Evolutionary conservation across 2,113 vertebrate genomes (phyloP), one percentile per base, ranked within the genome.

Genomic region (Mungos mungo): DNA sequence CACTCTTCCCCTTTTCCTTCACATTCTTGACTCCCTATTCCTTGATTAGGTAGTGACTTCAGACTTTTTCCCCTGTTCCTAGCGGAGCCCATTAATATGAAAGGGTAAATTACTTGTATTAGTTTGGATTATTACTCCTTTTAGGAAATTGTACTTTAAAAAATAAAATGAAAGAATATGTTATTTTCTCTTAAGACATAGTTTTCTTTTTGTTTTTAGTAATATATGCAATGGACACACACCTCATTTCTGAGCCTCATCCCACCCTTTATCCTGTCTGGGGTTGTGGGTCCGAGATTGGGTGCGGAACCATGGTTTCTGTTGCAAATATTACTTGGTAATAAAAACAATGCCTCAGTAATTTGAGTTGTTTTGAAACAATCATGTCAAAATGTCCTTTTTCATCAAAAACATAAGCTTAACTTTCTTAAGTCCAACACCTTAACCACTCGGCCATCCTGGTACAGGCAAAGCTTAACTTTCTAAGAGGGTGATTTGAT

Each of bases 331-430:
- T 96, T 89, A 84, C 80, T 92, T 95, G 52, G 68, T 72, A 95
- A 93, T 89, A 91, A 96, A 97, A 95, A 93, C n/a, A 97, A 45
- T 83, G n/a, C 74, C 86, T 95, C 66, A 96, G 31, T 79, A 93
- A 63, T 95, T 95, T 95, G 79, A 96, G 54, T 92, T 96, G 90
- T 97, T 97, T 97, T 96, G 82, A 97, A 96, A 95, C 25, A 63
- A 25, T 84, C 79, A 35, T 80, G 69, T 96, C 88, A 97, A 93
- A 93, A 87, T 96, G 79, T 93, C 47, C 89, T 95, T 8, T 90
- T 96, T 93, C 60, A 96, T 96, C 19, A 95, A 95, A 93, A 96
- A 89, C 9, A 92, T 35, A 93, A 96, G 88, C 29, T 95, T 93
- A 96, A 54, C 83, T 96, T 91, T 96, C 82, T 83, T 41, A 41